Evolutionary conservation across 2,797 vertebrate species (phyloP), one percentile per base, ranked within the genome.

Genomic region (Eidolon dupreanum): DNA sequence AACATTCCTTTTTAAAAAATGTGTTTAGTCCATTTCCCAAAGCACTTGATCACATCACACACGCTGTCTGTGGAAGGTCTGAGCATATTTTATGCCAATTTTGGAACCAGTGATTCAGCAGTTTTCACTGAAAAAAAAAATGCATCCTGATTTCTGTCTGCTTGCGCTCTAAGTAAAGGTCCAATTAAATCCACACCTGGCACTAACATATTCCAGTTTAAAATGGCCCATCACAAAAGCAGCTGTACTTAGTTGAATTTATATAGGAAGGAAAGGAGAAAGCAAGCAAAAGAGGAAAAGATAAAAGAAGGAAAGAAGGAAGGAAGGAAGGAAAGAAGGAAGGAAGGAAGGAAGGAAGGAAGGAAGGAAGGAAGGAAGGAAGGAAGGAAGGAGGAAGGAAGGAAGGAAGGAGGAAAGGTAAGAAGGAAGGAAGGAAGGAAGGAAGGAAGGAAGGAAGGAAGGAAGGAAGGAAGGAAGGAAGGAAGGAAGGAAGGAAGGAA

Each of bases 61-160:
- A 87, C 8, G 10, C 96, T 1, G 91, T 96, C 85, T 95, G 96
- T 97, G 97, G 96, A 98, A 97, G 94, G 96, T 97, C 97, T 97
- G 77, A 93, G 86, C 83, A 81, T 95, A 83, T n/a, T 98, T 98
- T 97, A 97, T 95, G 96, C 95, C 26, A 70, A 77, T 95, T 95
- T 88, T 98, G 95, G 88, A 97, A 95, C 61, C 78, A 97, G 96
- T 98, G 98, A 98, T 98, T 98, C 96, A 98, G 97, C 98, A 96
- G 93, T 95, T 97, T 97, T 97, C 94, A 96, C 92, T 90, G 95
- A 20, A 28, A 79, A 77, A 90, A 89, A 77, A 95, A 88, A 96
- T 85, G 65, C 96, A 97, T 95, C 97, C 97, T 96, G 97, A 94
- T 97, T 97, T 98, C 97, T 98, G 86, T 90, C 90, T 96, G 96